Base-by-base conservation (phyloP, 2,113 vertebrate species). In the Chaenogobius annularis region DNA sequence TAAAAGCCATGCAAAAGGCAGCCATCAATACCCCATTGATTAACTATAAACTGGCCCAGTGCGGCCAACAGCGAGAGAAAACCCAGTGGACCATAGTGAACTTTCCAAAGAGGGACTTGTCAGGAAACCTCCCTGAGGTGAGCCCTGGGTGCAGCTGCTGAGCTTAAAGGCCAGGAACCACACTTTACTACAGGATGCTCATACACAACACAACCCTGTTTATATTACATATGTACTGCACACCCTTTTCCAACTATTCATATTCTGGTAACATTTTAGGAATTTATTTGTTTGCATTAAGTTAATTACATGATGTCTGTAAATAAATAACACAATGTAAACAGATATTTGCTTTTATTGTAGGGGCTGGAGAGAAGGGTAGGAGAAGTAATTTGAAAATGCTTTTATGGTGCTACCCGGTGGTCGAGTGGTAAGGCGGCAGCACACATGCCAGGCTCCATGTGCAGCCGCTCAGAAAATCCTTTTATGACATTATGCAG, bases 31-130 rank as follows among this genome's bases (percentile, higher is more conserved):
- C 13, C 43, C 19, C 67, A 74, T 72, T 61, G 70, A 15, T 74
- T 72, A 2, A 14, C 64, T 66, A 50, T 59, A 74, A 81, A 26
- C 55, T 22, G 40, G 14, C 46, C 23, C 19, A 43, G 26, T 50
- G 63, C 68, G 48, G 74, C 40, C 7, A 69, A 66, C 73, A 73
- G 69, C 56, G 66, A 76, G 66, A 76, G 68, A 9, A n/a, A 75
- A 87, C 79, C 81, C 78, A 70, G 76, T 80, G 83, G 83, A 83
- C 80, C 35, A 22, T 69, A 61, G 62, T 90, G 91, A 92, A 90
- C 90, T 93, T 93, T 91, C 67, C 73, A 92, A 91, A 92, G 90
- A 89, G 90, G 85, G 88, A 69, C 85, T 89, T 85, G 91, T 91
- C 90, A 91, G 92, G 90, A 92, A 92, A 90, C 76, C 75, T 89